Conservation (phyloP, 2,113 vertebrate species). For the Xiphorhynchus elegans region DNA sequence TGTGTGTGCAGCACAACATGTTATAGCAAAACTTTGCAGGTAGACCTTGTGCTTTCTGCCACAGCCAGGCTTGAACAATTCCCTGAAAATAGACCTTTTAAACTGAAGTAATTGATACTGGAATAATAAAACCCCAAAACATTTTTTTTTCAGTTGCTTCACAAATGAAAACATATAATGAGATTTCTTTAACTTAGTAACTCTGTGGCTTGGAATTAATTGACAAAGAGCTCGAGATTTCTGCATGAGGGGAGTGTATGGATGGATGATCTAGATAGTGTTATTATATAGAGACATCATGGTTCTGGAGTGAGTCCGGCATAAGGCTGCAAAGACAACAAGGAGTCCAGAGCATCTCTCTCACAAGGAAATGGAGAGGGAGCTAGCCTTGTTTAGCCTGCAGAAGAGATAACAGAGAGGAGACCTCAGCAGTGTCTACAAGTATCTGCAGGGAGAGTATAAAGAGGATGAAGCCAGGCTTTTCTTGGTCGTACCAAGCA, state of each 20-base stretch:
- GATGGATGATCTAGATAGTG: not conserved
- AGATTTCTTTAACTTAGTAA: not conserved
- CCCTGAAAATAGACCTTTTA: not conserved
- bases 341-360: not conserved
- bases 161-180: not conserved
- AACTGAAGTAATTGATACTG: not conserved
- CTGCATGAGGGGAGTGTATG: not conserved
- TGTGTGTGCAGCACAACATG: not conserved
- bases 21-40: not conserved
- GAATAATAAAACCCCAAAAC: accelerated
- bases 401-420: not conserved
- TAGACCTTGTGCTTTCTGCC: not conserved
- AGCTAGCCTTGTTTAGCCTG: not conserved
- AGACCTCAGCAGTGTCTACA: not conserved
- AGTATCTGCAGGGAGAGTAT: not conserved
- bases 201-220: not conserved
- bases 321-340: not conserved
- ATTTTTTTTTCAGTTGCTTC: not conserved
- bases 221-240: not conserved
- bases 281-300: not conserved
- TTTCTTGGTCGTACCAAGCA: not conserved
- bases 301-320: not conserved
- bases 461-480: not conserved
- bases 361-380: accelerated
- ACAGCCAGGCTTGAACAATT: not conserved